Evolutionary conservation across 53 echinoderm and acorn worm genomes (phyloP), one percentile per base, ranked within the genome.

Genomic region (Pentamera pediparva): DNA sequence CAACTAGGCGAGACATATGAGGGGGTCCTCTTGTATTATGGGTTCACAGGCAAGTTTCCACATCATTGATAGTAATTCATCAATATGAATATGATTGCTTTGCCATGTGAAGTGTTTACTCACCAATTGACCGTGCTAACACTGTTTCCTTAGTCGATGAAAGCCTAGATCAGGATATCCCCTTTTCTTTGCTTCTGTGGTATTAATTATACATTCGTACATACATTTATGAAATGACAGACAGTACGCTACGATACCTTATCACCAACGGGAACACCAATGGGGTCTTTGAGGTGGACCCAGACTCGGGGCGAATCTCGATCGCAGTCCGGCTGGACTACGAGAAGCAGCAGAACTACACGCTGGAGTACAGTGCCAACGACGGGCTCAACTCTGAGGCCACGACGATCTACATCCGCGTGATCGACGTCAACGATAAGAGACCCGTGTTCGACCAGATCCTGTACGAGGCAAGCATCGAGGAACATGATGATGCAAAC

Each of bases 271-370:
- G 91, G 39, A 96, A 88, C 39, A 83, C 75, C 3, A 73, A 82
- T 0, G 96, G 91, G 0, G 91, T 79, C 3, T 96, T 96, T 47
- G 80, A 86, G 19, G 96, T 96, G 22, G 70, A 82, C 35, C 80
- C 88, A 1, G 51, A 79, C 27, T 67, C 82, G 0, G 96, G 96
- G 2, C 29, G 41, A 27, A 91, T 96, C 37, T 59, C 53, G 31
- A 78, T 91, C 13, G 86, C 91, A n/a, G 76, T 85, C 3, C 65
- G 82, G 18, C 76, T 96, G 64, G 91, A 96, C 69, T 96, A 76
- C 56, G 96, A 96, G 77, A 69, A 79, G 17, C 39, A 64, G 59
- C 50, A 56, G 5, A 62, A 64, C 8, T 96, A 91, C 62, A 33
- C 40, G 19, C 49, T 96, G 22, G 50, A 76, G 50, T 96, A 91